Evolutionary conservation across 30 jellyfish, hydroid and myxozoan species (phyloP).

Genomic region (Mastigias papua): DNA sequence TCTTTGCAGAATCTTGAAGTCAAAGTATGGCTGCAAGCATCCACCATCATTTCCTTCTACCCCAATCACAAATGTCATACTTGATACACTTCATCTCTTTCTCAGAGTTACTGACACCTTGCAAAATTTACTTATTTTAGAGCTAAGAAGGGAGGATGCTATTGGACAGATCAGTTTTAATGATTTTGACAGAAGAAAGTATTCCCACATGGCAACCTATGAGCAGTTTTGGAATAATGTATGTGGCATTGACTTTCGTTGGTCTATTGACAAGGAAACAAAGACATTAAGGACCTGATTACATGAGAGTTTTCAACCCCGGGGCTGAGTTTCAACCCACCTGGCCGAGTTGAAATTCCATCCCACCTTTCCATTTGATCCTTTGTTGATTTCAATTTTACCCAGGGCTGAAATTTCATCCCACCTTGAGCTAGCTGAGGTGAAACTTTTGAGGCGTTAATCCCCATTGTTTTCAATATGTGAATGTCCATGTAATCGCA

Average conservation of each 20-base stretch:
- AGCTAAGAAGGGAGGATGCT: neutral
- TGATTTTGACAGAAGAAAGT: neutral
- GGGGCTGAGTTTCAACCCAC: too few relatives aligned
- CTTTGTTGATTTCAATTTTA: neutral
- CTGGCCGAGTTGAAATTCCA: neutral
- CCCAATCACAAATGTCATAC: neutral
- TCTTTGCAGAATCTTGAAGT: too few relatives aligned
- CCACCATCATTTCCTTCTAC: neutral
- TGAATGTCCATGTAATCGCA: neutral
- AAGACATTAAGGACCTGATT: neutral
- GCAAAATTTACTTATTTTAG: neutral
- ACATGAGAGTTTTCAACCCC: too few relatives aligned
- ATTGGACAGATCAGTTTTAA: too few relatives aligned
- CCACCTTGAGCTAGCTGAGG: too few relatives aligned
- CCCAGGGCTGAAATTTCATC: too few relatives aligned
- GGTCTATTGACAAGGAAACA: neutral
- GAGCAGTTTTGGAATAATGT: neutral
- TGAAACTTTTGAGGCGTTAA: neutral
- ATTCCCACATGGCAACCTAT: neutral
- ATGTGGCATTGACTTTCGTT: neutral
- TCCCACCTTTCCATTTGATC: neutral
- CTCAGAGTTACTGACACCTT: neutral
- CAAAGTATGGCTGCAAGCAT: neutral
- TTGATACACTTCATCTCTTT: neutral
- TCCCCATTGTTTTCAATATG: constrained; percentile 2